Conservation (phyloP, 1,140 invertebrate genomes). For the Eupristina koningsbergeri region DNA sequence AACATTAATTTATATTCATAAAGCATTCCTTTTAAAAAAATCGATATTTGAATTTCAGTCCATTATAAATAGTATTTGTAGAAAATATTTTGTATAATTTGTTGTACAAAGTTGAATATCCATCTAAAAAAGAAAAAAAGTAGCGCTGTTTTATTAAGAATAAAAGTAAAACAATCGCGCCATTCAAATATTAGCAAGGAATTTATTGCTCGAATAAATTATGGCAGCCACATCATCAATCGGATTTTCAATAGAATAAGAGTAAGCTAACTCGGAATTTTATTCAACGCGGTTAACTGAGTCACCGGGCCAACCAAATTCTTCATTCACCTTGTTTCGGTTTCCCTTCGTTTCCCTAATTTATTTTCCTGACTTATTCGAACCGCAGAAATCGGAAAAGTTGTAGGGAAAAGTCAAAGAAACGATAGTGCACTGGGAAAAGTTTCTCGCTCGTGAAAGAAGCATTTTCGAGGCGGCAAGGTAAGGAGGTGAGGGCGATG, state of each 20-base stretch:
- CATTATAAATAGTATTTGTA: too few species aligned
- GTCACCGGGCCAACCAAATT: slow-evolving; percentile 28
- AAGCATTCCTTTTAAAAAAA: too few species aligned
- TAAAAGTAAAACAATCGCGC: background rate
- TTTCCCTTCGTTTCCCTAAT: background rate
- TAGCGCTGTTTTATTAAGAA: background rate
- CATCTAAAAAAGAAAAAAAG: background rate
- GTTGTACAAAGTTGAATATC: too few species aligned
- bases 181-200: background rate
- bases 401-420: background rate
- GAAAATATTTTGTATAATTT: too few species aligned
- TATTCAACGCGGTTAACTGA: slow-evolving; percentile 21
- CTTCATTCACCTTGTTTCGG: background rate
- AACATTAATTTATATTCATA: too few species aligned
- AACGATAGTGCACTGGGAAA: background rate
- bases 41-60: too few species aligned
- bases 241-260: background rate
- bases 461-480: background rate
- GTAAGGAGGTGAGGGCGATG: background rate
- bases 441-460: slow-evolving; percentile 8
- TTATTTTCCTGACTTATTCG: background rate
- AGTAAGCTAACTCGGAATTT: background rate
- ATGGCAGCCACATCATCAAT: background rate
- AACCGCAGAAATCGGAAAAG: slow-evolving; percentile 13
- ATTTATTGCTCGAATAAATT: background rate